Evolutionary conservation across 2,797 vertebrate genomes (phyloP).

Genomic region (Neosilurus mollespiculum): DNA sequence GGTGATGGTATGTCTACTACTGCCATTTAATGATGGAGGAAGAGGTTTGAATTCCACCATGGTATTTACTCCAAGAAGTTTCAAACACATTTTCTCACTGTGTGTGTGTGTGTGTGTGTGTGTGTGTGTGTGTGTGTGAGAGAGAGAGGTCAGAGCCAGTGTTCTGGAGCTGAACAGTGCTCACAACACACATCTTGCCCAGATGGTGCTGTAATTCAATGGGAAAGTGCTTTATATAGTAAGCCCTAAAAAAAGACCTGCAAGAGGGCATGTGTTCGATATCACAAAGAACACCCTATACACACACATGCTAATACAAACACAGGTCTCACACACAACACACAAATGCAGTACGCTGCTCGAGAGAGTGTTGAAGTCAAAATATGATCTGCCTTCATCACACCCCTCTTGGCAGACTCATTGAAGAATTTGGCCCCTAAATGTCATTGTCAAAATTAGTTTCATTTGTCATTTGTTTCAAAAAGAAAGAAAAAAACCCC

Average conservation of each 20-base stretch:
- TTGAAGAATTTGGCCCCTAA: slow-evolving; percentile 53
- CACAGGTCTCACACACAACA: slow-evolving; percentile 58
- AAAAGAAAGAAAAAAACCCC: slow-evolving; percentile 44
- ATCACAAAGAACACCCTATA: slow-evolving; percentile 77
- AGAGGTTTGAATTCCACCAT: slow-evolving; percentile 44
- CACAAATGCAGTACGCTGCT: slow-evolving; percentile 53
- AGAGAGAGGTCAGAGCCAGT: slow-evolving; percentile 59
- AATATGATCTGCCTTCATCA: slow-evolving; percentile 64
- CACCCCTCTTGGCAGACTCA: slow-evolving; percentile 58
- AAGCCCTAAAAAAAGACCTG: slow-evolving; percentile 78
- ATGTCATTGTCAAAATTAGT: slow-evolving; percentile 60
- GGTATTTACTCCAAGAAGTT: slow-evolving; percentile 50
- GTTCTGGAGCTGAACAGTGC: slow-evolving; percentile 59
- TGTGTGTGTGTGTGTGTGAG: not conserved
- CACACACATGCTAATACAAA: slow-evolving; percentile 69
- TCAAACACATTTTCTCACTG: slow-evolving; percentile 55
- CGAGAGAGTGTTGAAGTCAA: slow-evolving; percentile 60
- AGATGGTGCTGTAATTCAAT: slow-evolving; percentile 87
- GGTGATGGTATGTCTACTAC: slow-evolving; percentile 45
- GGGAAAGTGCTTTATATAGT: slow-evolving; percentile 83
- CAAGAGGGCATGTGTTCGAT: slow-evolving; percentile 76
- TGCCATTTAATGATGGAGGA: slow-evolving; percentile 60
- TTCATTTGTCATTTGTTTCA: slow-evolving; percentile 44
- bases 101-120: slow-evolving; percentile 44
- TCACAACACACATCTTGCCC: slow-evolving; percentile 74